These are phyloP conservation scores for Maniola hyperantus DNA, from an alignment of 2,888 invertebrate genomes.

Conservation along the genomic window DNA sequence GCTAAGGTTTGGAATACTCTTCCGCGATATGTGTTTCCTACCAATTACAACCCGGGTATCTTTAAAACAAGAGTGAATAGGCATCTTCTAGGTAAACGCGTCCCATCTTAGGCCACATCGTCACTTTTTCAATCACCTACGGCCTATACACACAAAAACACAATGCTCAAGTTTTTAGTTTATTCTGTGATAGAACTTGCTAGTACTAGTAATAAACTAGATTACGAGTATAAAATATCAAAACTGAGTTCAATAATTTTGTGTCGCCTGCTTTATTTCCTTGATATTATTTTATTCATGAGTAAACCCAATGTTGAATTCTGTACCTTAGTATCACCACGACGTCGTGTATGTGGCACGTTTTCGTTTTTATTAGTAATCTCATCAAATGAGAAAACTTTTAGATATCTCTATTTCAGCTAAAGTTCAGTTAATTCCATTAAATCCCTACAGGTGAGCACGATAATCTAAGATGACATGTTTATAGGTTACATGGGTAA, in stretches of 20 bases:
- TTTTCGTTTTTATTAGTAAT: conserved; percentile 47
- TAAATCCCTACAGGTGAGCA: conserved; percentile 34
- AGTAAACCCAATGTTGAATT: background rate
- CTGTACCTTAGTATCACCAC: background rate
- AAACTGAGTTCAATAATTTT: background rate
- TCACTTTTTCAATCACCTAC: too few species aligned
- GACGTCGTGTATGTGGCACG: conserved; percentile 37
- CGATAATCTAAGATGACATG: conserved; percentile 17
- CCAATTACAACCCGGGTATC: too few species aligned
- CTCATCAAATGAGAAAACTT: conserved; percentile 51
- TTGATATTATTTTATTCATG: conserved; percentile 5
- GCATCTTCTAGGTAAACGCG: too few species aligned
- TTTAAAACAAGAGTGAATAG: too few species aligned
- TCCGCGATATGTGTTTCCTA: too few species aligned
- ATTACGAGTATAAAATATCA: background rate
- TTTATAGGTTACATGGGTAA: conserved; percentile 6
- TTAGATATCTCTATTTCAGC: conserved; percentile 43
- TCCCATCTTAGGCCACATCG: too few species aligned
- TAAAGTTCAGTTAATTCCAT: conserved; percentile 41
- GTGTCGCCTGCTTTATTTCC: background rate
- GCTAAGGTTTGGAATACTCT: too few species aligned
- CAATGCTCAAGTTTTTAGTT: too few species aligned
- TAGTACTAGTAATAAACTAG: too few species aligned
- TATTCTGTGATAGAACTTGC: too few species aligned
- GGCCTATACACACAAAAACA: too few species aligned